Evolutionary conservation across 1,140 invertebrate species (phyloP).

Genomic region (Fopius arisanus): DNA sequence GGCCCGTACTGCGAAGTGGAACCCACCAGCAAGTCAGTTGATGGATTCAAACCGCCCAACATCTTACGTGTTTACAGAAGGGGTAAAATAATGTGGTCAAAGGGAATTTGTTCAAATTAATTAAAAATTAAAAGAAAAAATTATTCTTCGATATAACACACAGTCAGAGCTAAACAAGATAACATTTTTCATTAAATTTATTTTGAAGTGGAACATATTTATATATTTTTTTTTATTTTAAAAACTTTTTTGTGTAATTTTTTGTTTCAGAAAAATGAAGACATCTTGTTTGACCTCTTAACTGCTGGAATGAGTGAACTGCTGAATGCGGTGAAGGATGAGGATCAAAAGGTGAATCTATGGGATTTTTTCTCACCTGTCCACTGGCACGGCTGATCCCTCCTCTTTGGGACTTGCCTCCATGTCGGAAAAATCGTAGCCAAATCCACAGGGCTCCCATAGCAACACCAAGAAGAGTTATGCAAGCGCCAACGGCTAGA

Average conservation of each 20-base stretch:
- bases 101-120: conserved; percentile 4
- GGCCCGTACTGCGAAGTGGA: conserved; percentile 66
- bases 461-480: conserved; percentile 52
- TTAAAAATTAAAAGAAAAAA: conserved; percentile 13
- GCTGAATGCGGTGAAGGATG: conserved; percentile 3
- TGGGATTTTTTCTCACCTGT: conserved; percentile 50
- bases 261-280: too few relatives aligned
- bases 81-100: conserved; percentile 52
- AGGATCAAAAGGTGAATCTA: background rate
- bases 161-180: too few relatives aligned
- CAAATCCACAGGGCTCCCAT: conserved; percentile 53
- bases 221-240: too few relatives aligned
- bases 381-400: conserved; percentile 57
- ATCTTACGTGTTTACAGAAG: conserved; percentile 63
- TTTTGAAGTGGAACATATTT: too few relatives aligned
- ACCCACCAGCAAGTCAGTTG: conserved; percentile 66
- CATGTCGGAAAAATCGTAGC: conserved; percentile 52
- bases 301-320: background rate
- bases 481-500: conserved; percentile 50
- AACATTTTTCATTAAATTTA: too few relatives aligned
- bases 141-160: background rate
- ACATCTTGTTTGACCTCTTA: background rate
- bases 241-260: too few relatives aligned
- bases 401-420: conserved; percentile 53
- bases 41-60: conserved; percentile 67